phyloP scores from a whole-genome alignment of 2,888 invertebrate species.

The Sinohyriopsis cumingii region DNA sequence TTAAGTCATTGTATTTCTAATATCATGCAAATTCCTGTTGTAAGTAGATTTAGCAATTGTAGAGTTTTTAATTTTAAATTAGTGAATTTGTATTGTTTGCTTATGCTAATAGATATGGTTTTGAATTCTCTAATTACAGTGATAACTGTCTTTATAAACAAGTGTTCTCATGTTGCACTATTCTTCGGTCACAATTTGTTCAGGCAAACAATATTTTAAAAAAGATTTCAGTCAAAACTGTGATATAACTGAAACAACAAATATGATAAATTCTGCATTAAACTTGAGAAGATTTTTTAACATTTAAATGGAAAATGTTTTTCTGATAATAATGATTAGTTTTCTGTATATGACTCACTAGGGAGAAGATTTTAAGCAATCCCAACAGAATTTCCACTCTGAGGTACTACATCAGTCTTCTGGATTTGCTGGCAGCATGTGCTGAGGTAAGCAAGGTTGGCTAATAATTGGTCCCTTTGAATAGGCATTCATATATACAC shows the following conservation, averaged over 20 bases:
- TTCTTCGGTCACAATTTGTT: no score
- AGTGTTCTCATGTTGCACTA: no score
- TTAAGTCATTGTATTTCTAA: no score
- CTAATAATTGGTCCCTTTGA: not conserved
- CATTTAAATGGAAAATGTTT: conserved; percentile 1
- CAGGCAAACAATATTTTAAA: not conserved
- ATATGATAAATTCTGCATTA: not conserved
- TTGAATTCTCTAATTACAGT: no score
- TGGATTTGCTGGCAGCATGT: conserved; percentile 70
- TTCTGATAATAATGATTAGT: no score
- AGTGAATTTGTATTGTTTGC: no score
- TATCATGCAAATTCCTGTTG: no score
- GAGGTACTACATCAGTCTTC: conserved; percentile 66
- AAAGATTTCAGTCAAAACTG: not conserved
- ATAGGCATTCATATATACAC: no score
- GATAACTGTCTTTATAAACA: no score
- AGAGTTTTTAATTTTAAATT: no score
- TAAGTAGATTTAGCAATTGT: no score
- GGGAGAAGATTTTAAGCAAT: conserved; percentile 61
- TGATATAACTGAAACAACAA: not conserved
- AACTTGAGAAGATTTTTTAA: not conserved
- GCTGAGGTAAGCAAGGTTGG: conserved; percentile 62
- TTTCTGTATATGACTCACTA: conserved; percentile 13
- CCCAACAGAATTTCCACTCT: conserved; percentile 52
- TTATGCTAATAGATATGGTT: no score